A percentile compares a stretch with the other conserved stretches of the same genome.
These are phyloP conservation scores for Acropternis orthonyx DNA, from an alignment of 2,797 vertebrate species.

Conservation along the genomic window DNA sequence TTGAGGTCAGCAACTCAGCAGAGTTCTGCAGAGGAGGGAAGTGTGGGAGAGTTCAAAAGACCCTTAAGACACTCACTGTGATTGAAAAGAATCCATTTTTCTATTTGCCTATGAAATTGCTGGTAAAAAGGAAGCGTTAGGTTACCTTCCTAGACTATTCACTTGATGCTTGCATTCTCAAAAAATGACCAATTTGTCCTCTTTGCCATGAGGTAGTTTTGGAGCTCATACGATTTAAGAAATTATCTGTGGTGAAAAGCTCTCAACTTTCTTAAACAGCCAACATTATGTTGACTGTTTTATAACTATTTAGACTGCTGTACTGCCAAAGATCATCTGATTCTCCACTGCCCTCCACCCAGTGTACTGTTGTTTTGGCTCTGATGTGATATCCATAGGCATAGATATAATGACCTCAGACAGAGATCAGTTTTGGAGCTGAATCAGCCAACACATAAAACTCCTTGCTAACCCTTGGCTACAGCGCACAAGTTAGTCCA, in stretches of 20 bases:
- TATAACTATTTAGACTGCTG: neutral
- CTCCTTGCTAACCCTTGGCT: neutral
- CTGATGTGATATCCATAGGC: neutral
- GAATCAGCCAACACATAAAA: neutral
- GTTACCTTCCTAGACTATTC: neutral
- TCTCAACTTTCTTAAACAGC: neutral
- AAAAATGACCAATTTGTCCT: neutral
- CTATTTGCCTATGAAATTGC: neutral
- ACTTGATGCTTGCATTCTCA: neutral
- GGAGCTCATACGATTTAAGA: neutral
- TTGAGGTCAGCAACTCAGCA: neutral
- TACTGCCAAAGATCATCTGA: neutral
- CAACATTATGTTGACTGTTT: neutral
- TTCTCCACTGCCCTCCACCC: neutral
- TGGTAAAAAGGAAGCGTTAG: neutral
- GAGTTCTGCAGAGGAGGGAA: neutral
- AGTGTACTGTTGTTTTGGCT: neutral
- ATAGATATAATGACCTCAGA: neutral
- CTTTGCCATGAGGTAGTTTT: neutral
- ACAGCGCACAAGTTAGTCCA: neutral
- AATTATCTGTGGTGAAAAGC: neutral
- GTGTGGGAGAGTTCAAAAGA: neutral
- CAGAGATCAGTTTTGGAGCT: neutral
- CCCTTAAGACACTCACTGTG: neutral
- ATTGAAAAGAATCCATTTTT: neutral